These are phyloP conservation scores for Trachelus iudaicus DNA, from an alignment of 2,888 invertebrate species.

Conservation along the genomic window DNA sequence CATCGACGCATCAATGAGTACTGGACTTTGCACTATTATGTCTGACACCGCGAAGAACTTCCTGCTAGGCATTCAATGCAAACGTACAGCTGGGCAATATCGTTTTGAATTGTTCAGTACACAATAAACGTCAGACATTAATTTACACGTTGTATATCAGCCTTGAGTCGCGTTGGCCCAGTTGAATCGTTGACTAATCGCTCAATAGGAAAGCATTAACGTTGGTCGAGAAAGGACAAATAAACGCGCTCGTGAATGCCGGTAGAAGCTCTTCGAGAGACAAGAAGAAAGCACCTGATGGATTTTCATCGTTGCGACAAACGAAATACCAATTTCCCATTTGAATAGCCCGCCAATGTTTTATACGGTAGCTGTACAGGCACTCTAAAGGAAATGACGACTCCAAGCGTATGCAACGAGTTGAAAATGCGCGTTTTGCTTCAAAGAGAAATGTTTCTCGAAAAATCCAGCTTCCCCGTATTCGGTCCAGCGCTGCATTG, in stretches of 20 bases:
- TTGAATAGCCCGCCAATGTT: background rate
- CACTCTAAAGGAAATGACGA: background rate
- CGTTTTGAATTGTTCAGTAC: slow-evolving; percentile 12
- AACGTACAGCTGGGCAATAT: background rate
- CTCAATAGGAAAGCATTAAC: background rate
- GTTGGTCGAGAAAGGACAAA: background rate
- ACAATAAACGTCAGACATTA: slow-evolving; percentile 32
- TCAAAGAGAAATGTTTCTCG: slow-evolving; percentile 35
- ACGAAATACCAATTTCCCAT: background rate
- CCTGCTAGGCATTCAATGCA: background rate
- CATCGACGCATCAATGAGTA: background rate
- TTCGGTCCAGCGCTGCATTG: slow-evolving; percentile 7
- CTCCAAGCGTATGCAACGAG: background rate
- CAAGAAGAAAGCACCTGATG: background rate
- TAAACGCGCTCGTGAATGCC: background rate
- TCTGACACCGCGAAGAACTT: background rate
- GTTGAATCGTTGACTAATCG: background rate
- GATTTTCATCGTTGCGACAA: background rate
- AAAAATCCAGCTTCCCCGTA: slow-evolving; percentile 25
- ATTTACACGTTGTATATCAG: slow-evolving; percentile 33
- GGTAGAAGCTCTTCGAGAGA: background rate
- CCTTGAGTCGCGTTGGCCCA: slow-evolving; percentile 10
- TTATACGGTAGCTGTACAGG: background rate
- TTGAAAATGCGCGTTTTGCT: slow-evolving; percentile 16
- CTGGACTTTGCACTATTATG: background rate